phyloP scores from a whole-genome alignment of 2,797 vertebrate genomes.

The Trachops cirrhosus region DNA sequence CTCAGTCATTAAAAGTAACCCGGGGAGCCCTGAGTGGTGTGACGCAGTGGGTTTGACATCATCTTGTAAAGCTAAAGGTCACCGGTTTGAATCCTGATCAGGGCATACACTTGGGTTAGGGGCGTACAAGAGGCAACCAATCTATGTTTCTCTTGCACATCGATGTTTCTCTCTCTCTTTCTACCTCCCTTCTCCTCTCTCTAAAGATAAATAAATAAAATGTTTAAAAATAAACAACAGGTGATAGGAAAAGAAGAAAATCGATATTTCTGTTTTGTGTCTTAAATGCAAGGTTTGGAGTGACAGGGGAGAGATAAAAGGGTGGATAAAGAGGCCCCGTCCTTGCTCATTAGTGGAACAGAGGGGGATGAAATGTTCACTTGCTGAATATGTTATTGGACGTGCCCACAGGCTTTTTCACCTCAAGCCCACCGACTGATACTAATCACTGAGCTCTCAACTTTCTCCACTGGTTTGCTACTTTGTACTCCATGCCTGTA shows the following conservation, averaged over 20 bases:
- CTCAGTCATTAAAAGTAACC: background rate
- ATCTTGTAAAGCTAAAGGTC: background rate
- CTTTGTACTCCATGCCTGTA: accelerated
- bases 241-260: background rate
- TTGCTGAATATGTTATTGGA: background rate
- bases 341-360: background rate
- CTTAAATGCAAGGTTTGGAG: background rate
- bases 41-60: background rate
- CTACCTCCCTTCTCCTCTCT: too few species aligned
- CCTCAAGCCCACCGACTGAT: background rate
- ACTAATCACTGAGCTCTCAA: background rate
- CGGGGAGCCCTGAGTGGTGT: background rate
- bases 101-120: background rate
- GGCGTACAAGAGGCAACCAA: background rate
- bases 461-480: background rate
- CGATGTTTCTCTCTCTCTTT: too few species aligned
- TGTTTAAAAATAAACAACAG: background rate
- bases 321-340: background rate
- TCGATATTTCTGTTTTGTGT: background rate
- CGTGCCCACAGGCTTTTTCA: background rate
- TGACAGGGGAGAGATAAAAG: background rate
- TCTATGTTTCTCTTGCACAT: too few species aligned
- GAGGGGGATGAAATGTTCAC: background rate
- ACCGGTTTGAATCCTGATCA: background rate
- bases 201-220: too few species aligned